Base-by-base conservation (phyloP, 2,888 invertebrate species). In the Siphlonurus alternatus region DNA sequence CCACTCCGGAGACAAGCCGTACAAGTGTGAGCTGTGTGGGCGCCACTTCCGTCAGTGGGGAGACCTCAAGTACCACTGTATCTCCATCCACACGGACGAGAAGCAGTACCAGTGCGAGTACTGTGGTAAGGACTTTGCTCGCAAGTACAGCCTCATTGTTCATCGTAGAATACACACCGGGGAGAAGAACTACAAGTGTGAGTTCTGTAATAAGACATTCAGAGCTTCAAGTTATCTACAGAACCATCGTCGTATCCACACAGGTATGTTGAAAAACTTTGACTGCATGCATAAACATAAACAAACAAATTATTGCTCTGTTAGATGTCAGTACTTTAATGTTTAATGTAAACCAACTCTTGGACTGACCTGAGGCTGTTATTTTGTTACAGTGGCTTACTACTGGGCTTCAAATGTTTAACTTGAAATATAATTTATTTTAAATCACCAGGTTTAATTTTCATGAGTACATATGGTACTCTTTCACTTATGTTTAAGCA, bases 41-140 rank as follows among this genome's bases (percentile, higher is more conserved):
- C 81, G 85, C 1, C 81, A 85, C 70, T 93, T 93, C 76, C 80
- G 92, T 0, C 92, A 92, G 74, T 90, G 90, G 88, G 90, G 91
- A 65, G 93, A 93, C 74, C 80, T 93, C 62, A 90, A 89, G 71
- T 91, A 92, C 74, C 93, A 93, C 76, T 84, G 84, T 66, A 86
- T 85, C 25, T 92, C 92, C 2, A 80, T 89, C 67, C 93, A 93
- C 73, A 88, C 89, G 7, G 83, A 85, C 59, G 72, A 88, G 75
- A 89, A 89, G 74, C 83, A 86, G 68, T 90, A 87, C 74, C 91
- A 92, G 72, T 93, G 93, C 73, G 92, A 92, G 72, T 93, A 87
- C 73, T 93, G 93, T 73, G 88, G 86, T 64, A 93, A 93, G 72
- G 88, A 89, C 72, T 93, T 93, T 76, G 89, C 92, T 0, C 80